Conservation (phyloP, 1,140 invertebrate species). For the Aricia agestis region DNA sequence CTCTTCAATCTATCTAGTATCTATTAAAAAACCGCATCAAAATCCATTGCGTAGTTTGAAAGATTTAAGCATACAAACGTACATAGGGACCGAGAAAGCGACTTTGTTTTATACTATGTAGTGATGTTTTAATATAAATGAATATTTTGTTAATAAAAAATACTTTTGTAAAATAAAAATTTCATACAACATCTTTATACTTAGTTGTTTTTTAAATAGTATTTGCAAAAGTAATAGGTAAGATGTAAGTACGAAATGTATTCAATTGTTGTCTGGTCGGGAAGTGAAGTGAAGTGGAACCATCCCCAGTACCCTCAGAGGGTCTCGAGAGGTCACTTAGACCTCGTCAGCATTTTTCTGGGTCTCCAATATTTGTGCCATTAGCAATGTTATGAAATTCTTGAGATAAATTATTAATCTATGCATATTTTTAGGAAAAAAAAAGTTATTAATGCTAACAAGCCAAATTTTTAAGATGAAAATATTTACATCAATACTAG, state of each 20-base stretch:
- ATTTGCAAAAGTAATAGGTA: background rate
- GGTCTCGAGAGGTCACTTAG: conserved; percentile 2
- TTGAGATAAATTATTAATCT: background rate
- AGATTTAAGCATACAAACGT: too few relatives aligned
- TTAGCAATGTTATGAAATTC: background rate
- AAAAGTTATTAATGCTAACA: background rate
- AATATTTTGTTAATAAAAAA: too few relatives aligned
- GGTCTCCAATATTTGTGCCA: background rate
- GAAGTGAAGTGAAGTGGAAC: conserved; percentile 2
- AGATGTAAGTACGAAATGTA: background rate
- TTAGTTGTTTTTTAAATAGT: background rate
- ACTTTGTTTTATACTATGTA: too few relatives aligned
- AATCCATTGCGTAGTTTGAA: too few relatives aligned
- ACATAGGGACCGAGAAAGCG: too few relatives aligned
- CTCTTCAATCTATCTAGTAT: too few relatives aligned
- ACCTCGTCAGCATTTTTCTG: background rate
- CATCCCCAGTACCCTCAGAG: background rate
- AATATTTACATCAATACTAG: too few relatives aligned
- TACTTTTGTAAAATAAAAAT: too few relatives aligned
- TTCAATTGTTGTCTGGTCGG: background rate
- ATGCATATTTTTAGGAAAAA: background rate
- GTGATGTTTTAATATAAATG: too few relatives aligned
- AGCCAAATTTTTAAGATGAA: too few relatives aligned
- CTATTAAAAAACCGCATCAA: too few relatives aligned
- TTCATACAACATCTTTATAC: too few relatives aligned